These are phyloP conservation scores for Anguilla rostrata DNA, from an alignment of 2,113 vertebrate species.

Conservation along the genomic window DNA sequence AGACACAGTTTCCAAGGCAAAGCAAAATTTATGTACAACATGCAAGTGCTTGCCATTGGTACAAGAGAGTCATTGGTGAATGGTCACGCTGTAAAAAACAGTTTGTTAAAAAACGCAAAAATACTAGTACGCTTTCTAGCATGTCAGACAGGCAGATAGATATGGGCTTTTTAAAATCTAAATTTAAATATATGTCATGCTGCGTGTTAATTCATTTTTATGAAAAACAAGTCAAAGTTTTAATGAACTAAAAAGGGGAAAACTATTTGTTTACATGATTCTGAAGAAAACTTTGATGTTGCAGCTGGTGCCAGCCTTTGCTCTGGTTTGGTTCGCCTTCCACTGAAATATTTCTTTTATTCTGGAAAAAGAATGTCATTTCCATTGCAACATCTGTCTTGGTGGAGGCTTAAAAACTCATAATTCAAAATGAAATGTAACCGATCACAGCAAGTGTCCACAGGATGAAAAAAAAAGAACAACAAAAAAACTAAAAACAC, in stretches of 20 bases:
- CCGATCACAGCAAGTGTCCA: background rate
- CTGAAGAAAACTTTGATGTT: background rate
- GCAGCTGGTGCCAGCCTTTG: background rate
- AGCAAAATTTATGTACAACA: background rate
- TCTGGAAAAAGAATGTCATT: background rate
- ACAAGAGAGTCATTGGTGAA: background rate
- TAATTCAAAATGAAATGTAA: background rate
- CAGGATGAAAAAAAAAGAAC: background rate
- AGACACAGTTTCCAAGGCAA: background rate
- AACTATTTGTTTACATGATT: background rate
- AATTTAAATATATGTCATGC: too few species aligned
- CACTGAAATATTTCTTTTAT: background rate
- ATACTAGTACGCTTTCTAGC: background rate
- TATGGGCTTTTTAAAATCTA: too few species aligned
- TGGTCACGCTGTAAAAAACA: background rate
- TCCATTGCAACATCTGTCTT: constrained; percentile 1
- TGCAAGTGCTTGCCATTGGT: background rate
- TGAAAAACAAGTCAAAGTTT: too few species aligned
- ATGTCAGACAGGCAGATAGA: too few species aligned
- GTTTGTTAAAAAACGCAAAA: background rate
- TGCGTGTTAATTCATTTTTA: background rate
- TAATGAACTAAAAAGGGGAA: background rate
- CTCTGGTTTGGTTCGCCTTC: background rate
- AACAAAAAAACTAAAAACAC: background rate
- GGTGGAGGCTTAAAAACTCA: background rate